phyloP scores from a whole-genome alignment of 92 coral and sea anemone species.

The Phenganax stokvisi region DNA sequence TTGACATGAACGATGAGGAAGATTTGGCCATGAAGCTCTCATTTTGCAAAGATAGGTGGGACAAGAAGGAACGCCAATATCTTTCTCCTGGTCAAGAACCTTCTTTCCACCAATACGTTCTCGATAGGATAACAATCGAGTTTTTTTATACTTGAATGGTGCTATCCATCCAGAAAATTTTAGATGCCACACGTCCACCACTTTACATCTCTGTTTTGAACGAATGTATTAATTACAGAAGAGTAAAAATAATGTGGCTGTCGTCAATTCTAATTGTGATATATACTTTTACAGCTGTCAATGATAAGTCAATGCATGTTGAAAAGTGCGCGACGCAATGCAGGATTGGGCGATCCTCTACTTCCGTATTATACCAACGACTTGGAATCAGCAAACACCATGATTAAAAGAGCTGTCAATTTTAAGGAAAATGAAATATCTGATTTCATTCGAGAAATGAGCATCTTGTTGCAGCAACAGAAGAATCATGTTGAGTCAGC shows the following conservation, averaged over 20 bases:
- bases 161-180: not conserved
- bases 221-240: too few species aligned
- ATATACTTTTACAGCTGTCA: not conserved
- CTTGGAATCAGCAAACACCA: not conserved
- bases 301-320: not conserved
- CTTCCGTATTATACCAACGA: not conserved
- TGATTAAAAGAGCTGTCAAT: not conserved
- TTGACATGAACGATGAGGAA: slow-evolving; percentile 6
- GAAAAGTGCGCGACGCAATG: not conserved
- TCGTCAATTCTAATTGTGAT: not conserved
- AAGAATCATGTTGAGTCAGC: slow-evolving; percentile 4
- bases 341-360: not conserved
- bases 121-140: not conserved
- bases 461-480: not conserved
- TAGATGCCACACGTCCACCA: not conserved
- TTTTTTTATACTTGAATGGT: not conserved
- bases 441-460: not conserved
- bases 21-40: slow-evolving; percentile 14
- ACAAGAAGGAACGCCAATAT: not conserved
- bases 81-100: not conserved
- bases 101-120: not conserved
- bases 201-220: not conserved
- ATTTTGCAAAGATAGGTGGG: not conserved
- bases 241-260: not conserved
- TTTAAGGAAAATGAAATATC: slow-evolving; percentile 1